Evolutionary conservation across 1,140 invertebrate genomes (phyloP).

Genomic region (Megalonaias nervosa): DNA sequence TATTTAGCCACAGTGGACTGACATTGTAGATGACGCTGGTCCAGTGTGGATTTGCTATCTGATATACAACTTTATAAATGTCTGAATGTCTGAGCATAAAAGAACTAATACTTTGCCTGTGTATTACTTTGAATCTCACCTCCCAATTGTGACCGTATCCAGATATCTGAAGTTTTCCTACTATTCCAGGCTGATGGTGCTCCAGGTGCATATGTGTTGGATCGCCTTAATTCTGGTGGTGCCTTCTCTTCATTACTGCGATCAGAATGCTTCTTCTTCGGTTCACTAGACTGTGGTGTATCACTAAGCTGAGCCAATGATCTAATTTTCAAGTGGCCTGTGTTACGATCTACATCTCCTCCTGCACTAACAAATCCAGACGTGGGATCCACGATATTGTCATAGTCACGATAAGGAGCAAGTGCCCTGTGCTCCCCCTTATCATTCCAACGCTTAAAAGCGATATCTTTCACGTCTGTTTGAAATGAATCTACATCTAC

Average conservation of each 20-base stretch:
- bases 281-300: constrained; percentile 58
- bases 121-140: constrained; percentile 40
- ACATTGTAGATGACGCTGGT: no score
- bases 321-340: constrained; percentile 58
- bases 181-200: constrained; percentile 67
- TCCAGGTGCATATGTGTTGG: constrained; percentile 56
- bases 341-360: constrained; percentile 65
- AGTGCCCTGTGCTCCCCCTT: constrained; percentile 55
- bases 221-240: constrained; percentile 56
- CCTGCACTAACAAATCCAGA: constrained; percentile 68
- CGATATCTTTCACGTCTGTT: constrained; percentile 39
- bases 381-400: constrained; percentile 67
- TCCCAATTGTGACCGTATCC: constrained; percentile 64
- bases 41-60: no score
- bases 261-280: constrained; percentile 49
- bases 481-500: constrained; percentile 63
- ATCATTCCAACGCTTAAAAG: constrained; percentile 64
- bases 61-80: no score
- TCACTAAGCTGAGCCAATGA: constrained; percentile 61
- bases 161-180: constrained; percentile 58
- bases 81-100: no score
- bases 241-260: constrained; percentile 50
- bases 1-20: no score
- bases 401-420: constrained; percentile 62
- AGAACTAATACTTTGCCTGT: no score